Percentiles rank a stretch among this genome's conserved stretches.
Evolutionary conservation across 2,113 vertebrate species (phyloP).

Genomic region (Artemisiospiza belli): DNA sequence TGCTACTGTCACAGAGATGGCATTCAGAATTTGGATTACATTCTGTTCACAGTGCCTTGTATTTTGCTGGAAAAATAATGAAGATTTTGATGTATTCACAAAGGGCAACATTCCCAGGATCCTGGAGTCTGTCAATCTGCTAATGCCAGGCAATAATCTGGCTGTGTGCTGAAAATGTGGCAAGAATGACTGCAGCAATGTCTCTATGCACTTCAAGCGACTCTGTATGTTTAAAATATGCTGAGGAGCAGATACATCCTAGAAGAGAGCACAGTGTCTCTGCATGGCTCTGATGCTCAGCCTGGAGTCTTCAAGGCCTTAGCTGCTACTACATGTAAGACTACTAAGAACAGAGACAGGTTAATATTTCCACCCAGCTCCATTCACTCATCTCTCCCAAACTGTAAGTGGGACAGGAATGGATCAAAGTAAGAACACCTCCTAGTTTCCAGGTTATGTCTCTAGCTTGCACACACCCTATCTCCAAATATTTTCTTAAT

Average conservation of each 20-base stretch:
- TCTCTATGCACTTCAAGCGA: background rate
- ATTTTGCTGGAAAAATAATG: constrained; percentile 5
- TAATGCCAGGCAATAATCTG: background rate
- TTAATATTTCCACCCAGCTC: background rate
- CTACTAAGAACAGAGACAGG: background rate
- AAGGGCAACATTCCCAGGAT: constrained; percentile 11
- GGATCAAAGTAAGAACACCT: background rate
- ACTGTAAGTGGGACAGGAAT: background rate
- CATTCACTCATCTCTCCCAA: background rate
- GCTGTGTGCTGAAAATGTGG: background rate
- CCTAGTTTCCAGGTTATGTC: background rate
- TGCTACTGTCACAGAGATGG: background rate
- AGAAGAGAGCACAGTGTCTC: background rate
- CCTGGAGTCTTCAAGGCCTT: background rate
- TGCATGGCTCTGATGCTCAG: background rate
- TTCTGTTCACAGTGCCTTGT: background rate
- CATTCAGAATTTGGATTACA: background rate
- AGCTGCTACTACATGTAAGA: background rate
- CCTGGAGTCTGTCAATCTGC: background rate
- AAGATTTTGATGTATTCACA: constrained; percentile 15
- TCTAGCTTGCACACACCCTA: background rate
- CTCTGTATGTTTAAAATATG: background rate
- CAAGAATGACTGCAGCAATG: background rate
- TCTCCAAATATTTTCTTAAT: background rate
- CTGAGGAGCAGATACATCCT: background rate